Evolutionary conservation across 2,113 vertebrate genomes (phyloP).

Genomic region (Callospermophilus lateralis): DNA sequence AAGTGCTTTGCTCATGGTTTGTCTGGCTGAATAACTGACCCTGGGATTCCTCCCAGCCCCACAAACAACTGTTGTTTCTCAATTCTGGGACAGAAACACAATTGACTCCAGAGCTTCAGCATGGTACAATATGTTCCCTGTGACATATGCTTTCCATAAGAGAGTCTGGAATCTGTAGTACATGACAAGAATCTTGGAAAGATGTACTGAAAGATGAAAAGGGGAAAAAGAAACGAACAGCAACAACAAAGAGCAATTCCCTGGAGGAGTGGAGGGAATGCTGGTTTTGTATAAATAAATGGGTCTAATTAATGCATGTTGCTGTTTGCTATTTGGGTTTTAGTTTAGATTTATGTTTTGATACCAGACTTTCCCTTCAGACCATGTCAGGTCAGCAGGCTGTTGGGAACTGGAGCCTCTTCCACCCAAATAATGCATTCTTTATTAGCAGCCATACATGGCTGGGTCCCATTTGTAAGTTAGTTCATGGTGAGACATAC

Average conservation of each 20-base stretch:
- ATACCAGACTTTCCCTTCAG: conserved; percentile 53
- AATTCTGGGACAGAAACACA: conserved; percentile 54
- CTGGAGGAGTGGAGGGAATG: neutral
- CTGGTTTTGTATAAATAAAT: conserved; percentile 45
- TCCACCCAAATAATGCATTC: conserved; percentile 43
- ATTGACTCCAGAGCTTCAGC: conserved; percentile 5
- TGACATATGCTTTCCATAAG: conserved; percentile 79
- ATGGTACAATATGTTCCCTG: conserved; percentile 44
- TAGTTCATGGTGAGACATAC: neutral
- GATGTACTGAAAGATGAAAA: conserved; percentile 58
- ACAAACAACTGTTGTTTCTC: conserved; percentile 54
- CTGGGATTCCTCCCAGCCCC: neutral
- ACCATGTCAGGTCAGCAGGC: neutral
- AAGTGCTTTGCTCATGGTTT: neutral
- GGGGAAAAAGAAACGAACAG: neutral
- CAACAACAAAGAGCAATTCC: conserved; percentile 50
- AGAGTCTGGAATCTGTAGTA: conserved; percentile 45
- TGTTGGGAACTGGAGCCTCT: conserved; percentile 48
- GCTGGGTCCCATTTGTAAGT: neutral
- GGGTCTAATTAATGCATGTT: conserved; percentile 60
- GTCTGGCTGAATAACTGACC: neutral
- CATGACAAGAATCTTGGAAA: conserved; percentile 47
- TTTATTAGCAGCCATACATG: neutral
- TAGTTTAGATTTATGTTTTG: conserved; percentile 75
- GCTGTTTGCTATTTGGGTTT: conserved; percentile 60